phyloP scores from a whole-genome alignment of 2,888 invertebrate species.

The Oscheius sp. region DNA sequence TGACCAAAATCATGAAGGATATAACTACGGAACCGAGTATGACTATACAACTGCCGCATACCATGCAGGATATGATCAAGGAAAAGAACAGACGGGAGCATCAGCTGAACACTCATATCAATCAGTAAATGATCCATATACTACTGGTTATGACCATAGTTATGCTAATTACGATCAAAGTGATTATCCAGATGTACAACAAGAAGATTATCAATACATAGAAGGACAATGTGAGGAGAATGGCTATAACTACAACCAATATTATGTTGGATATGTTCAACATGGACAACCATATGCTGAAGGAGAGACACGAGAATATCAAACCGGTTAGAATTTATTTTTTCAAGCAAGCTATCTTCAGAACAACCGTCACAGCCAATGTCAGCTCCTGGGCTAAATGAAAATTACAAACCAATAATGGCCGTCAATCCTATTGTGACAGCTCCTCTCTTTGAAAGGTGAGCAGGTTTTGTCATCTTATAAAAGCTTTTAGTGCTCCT shows the following conservation, averaged over 20 bases:
- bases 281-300: not conserved
- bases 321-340: not conserved
- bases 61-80: conserved; percentile 30
- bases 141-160: conserved; percentile 29
- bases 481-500: conserved; percentile 40
- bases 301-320: not conserved
- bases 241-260: conserved; percentile 14
- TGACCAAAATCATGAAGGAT: conserved; percentile 28
- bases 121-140: conserved; percentile 1
- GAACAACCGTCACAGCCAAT: not conserved
- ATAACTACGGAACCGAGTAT: conserved; percentile 28
- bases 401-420: not conserved
- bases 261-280: conserved; percentile 7
- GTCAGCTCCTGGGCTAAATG: not conserved
- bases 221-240: not conserved
- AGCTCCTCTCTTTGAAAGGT: conserved; percentile 13
- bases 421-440: conserved; percentile 1
- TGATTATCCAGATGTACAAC: not conserved
- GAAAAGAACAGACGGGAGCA: conserved; percentile 6
- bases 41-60: conserved; percentile 35
- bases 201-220: not conserved
- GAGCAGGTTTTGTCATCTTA: not conserved
- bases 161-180: conserved; percentile 29
- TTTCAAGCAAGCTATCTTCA: not conserved
- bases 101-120: conserved; percentile 20